phyloP scores from a whole-genome alignment of 2,888 invertebrate genomes.

The Micoletzkya japonica region DNA sequence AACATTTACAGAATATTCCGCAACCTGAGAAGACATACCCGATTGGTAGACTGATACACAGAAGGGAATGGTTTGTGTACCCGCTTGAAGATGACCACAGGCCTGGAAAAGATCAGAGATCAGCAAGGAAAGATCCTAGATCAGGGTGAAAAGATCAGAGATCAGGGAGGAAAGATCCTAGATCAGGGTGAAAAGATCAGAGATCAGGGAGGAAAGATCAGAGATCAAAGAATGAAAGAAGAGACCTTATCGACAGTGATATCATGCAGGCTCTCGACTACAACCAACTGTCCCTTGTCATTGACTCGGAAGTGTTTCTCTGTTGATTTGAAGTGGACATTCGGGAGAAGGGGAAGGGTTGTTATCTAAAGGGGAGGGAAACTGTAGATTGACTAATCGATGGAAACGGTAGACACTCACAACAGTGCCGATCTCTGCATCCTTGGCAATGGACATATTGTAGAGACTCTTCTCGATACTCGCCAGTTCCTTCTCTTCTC shows the following conservation, averaged over 20 bases:
- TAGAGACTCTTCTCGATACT: slow-evolving; percentile 7
- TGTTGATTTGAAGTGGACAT: not conserved
- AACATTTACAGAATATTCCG: too few species aligned
- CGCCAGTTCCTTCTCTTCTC: not conserved
- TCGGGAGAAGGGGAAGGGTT: too few species aligned
- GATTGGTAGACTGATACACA: slow-evolving; percentile 4
- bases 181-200: not conserved
- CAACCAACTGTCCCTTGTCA: slow-evolving; percentile 7
- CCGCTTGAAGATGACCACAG: slow-evolving; percentile 18
- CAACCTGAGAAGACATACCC: not conserved
- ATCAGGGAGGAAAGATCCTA: not conserved
- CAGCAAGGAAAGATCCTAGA: not conserved
- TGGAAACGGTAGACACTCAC: not conserved
- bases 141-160: not conserved
- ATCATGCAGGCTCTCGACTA: not conserved
- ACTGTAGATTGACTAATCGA: not conserved
- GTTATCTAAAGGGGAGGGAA: too few species aligned
- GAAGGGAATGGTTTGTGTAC: slow-evolving; percentile 10
- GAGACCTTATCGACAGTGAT: slow-evolving; percentile 1
- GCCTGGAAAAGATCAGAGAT: not conserved
- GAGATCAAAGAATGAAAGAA: too few species aligned
- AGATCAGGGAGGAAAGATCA: not conserved
- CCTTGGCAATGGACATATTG: not conserved
- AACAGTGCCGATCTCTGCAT: not conserved
- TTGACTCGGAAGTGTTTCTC: slow-evolving; percentile 10